Base-by-base conservation (phyloP, 1,140 invertebrate species). In the Caenorhabditis remanei region DNA sequence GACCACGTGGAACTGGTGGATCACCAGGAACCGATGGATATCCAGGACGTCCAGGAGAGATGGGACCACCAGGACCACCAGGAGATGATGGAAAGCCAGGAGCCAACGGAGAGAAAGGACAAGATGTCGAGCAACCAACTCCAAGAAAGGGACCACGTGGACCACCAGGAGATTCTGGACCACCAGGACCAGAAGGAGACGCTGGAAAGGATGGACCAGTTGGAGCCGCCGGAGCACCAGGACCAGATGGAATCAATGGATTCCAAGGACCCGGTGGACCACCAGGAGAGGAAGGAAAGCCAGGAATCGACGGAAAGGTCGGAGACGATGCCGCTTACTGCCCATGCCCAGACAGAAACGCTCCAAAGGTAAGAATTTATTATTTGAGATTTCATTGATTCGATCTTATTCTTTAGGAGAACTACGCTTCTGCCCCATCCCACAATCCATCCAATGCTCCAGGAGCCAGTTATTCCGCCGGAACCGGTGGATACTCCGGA, bases 161-260 rank as follows among this genome's bases (percentile, higher is more conserved):
- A 83, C 83, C 88, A 75, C 58, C 88, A 55, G 88, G 88, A 84
- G 88, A 89, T 43, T 86, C 84, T 53, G 88, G 88, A 88, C 65
- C 82, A 8, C 19, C 86, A 32, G 88, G 88, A 84, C 43, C 46
- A 41, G 88, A 88, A 61, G 88, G 88, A 88, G 82, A 84, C 40
- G 55, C 63, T 32, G 88, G 88, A 55, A 87, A 89, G 40, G 88
- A 89, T 46, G 88, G 88, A 58, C 85, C 85, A 56, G 50, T 46
- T 58, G 90, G 90, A 88, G 53, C 86, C 21, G 58, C 87, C 84
- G 90, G 90, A 86, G 63, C 85, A 86, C 71, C 88, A 40, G 90
- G 90, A 79, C 88, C 87, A 58, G 82, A 88, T n/a, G 88, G 89
- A 83, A 16, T 86, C 84, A 43, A 79, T 9, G 79, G 85, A 87